These are phyloP conservation scores for Drosophila rellima DNA, from an alignment of 2,888 invertebrate genomes.

Conservation along the genomic window DNA sequence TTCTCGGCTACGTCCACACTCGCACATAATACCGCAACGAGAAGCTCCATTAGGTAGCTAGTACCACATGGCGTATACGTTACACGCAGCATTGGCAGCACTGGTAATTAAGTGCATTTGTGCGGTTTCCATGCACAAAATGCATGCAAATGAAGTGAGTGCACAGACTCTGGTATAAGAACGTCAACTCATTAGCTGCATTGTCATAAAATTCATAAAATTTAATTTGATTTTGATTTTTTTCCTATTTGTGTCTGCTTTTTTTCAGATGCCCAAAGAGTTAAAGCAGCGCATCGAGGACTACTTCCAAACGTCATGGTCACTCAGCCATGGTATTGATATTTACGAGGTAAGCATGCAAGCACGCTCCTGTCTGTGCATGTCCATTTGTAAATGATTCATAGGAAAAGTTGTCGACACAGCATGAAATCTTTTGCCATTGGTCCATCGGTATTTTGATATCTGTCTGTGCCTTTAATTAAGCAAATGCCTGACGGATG, in stretches of 20 bases:
- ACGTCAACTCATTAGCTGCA: conserved; percentile 27
- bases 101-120: conserved; percentile 73
- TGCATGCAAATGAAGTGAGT: conserved; percentile 55
- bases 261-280: conserved; percentile 92
- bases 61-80: conserved; percentile 49
- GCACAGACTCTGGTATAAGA: not conserved
- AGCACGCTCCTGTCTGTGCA: conserved; percentile 50
- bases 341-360: conserved; percentile 92
- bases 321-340: conserved; percentile 98
- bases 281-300: conserved; percentile 98
- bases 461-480: conserved; percentile 68
- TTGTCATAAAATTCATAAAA: conserved; percentile 4
- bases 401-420: conserved; percentile 61
- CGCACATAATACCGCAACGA: conserved; percentile 18
- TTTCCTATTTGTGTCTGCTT: not conserved
- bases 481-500: conserved; percentile 73
- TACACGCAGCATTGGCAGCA: conserved; percentile 25
- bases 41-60: conserved; percentile 54
- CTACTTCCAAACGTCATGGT: conserved; percentile 99
- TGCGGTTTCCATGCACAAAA: conserved; percentile 40
- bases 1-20: conserved; percentile 1
- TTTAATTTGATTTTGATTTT: conserved; percentile 2
- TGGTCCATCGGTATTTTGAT: conserved; percentile 48
- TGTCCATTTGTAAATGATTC: conserved; percentile 39
- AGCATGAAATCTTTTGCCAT: conserved; percentile 49